Percentiles rank a stretch among this genome's conserved stretches.
These are phyloP conservation scores for Origma solitaria DNA, from an alignment of 2,113 vertebrate genomes.

Conservation along the genomic window DNA sequence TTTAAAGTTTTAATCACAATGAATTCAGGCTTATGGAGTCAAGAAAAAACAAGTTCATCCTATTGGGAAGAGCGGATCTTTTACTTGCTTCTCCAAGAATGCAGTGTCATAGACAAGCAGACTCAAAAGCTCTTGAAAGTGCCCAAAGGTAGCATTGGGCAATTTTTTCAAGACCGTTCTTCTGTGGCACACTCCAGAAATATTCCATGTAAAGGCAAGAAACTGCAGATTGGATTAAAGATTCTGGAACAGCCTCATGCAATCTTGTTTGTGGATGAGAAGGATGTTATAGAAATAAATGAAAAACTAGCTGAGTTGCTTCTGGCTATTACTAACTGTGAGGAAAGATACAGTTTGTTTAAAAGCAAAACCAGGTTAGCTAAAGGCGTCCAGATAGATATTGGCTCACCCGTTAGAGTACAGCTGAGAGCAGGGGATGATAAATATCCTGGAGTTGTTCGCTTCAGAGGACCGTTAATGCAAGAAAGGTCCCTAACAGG, in stretches of 20 bases:
- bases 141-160: conserved; percentile 91
- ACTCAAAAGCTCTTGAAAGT: conserved; percentile 90
- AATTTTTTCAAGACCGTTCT: conserved; percentile 90
- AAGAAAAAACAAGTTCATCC: conserved; percentile 88
- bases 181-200: conserved; percentile 81
- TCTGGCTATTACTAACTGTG: conserved; percentile 95
- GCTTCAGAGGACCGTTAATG: conserved; percentile 90
- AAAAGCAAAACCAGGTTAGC: conserved; percentile 82
- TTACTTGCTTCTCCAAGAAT: conserved; percentile 93
- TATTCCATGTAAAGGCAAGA: conserved; percentile 91
- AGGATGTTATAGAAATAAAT: conserved; percentile 88
- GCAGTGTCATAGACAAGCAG: conserved; percentile 87
- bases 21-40: conserved; percentile 94
- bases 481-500: conserved; percentile 89
- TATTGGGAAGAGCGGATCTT: conserved; percentile 93
- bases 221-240: conserved; percentile 83
- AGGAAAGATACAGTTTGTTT: conserved; percentile 89
- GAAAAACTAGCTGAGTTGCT: conserved; percentile 92
- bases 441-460: conserved; percentile 90
- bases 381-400: conserved; percentile 87
- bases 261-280: conserved; percentile 88
- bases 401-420: conserved; percentile 89
- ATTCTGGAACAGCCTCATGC: conserved; percentile 92
- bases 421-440: conserved; percentile 91
- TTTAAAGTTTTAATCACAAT: conserved; percentile 75